A percentile compares a stretch with the other conserved stretches of the same genome.
Conservation (phyloP, 2,797 vertebrate species). For the Lemur catta region DNA sequence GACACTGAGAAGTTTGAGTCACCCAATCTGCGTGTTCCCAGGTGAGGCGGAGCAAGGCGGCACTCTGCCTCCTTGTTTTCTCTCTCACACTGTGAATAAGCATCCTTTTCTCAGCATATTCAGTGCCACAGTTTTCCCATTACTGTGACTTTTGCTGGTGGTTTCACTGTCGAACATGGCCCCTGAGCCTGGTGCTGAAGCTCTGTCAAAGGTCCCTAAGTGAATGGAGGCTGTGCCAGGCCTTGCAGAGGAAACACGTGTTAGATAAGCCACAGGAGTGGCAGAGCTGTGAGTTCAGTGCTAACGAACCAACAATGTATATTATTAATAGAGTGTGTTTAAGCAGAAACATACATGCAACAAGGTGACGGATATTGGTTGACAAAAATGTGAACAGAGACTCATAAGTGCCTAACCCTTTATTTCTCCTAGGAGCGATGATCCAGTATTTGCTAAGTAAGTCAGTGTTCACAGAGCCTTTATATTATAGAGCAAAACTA, state of each 20-base stretch:
- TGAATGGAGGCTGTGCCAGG: background rate
- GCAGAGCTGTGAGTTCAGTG: background rate
- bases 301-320: background rate
- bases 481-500: background rate
- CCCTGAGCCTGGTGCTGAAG: background rate
- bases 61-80: background rate
- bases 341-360: background rate
- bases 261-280: background rate
- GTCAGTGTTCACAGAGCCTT: background rate
- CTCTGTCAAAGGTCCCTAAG: background rate
- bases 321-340: background rate
- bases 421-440: background rate
- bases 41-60: background rate
- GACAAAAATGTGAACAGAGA: background rate
- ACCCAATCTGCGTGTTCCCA: fast-evolving
- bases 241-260: background rate
- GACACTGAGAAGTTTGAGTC: background rate
- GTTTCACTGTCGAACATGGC: background rate
- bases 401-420: background rate
- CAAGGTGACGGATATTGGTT: background rate
- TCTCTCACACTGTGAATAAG: background rate
- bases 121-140: background rate
- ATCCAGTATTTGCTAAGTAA: background rate
- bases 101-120: background rate
- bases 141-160: background rate